Evolutionary conservation across 2,888 invertebrate genomes (phyloP), one percentile per base, ranked within the genome.

Genomic region (Autographa gamma): DNA sequence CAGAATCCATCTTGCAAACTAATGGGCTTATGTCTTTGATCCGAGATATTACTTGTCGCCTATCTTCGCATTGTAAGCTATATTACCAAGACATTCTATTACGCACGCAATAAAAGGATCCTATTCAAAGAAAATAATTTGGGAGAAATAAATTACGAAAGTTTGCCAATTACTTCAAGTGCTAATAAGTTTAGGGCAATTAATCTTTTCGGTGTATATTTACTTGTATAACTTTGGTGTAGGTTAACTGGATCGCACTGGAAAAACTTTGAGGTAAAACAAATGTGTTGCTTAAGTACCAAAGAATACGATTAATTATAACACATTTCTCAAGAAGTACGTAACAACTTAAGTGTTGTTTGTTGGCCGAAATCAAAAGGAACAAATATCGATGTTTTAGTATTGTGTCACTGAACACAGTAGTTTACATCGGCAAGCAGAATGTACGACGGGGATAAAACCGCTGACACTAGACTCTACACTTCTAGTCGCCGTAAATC

Each of bases 151-250:
- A 80, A 82, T 81, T 71, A 63, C 70, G 25, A 62, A 80, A 80
- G 68, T 79, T 80, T 70, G 4, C 66, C 70, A 80, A 77, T 64
- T 58, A 63, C 38, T 62, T 64, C 25, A 41, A 60, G 60, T 66
- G 65, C 48, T 68, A 80, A 69, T 76, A 73, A 78, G 63, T 78
- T 76, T 66, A 60, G 43, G 56, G 72, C 66, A 76, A 77, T 80
- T 77, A 77, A 71, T 77, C 80, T 80, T 76, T 73, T 19, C 56
- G 60, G 52, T 48, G 71, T 76, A 68, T 68, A 59, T 68, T 71
- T 65, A 61, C 41, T 67, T 65, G 52, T 60, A 32, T 54, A 41
- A 79, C 43, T 71, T 71, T 14, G 31, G 18, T 14, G 58, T 66
- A 79, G 60, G 60, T 59, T 38, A 75, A 58, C 32, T 48, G 6